Evolutionary conservation across 1,140 invertebrate genomes (phyloP), one percentile per base, ranked within the genome.

Genomic region (Atopsyche davidsoni): DNA sequence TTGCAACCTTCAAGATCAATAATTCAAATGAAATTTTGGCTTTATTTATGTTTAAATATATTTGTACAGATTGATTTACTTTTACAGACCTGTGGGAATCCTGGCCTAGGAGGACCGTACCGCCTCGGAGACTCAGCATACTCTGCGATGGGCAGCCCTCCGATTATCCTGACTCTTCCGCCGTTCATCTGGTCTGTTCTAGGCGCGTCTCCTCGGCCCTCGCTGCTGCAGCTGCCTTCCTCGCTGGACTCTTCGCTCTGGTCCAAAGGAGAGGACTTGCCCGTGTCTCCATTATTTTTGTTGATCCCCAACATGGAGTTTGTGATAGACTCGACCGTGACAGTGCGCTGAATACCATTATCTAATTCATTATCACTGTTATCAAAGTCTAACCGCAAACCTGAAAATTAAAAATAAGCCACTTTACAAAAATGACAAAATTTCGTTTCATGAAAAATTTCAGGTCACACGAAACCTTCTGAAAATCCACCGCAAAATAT

Each of bases 41-140:
- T n/a, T n/a, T n/a, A n/a, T n/a, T n/a, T n/a, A n/a, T n/a, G n/a
- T n/a, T n/a, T n/a, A n/a, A n/a, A n/a, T n/a, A n/a, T n/a, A n/a
- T n/a, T n/a, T n/a, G n/a, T n/a, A n/a, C n/a, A n/a, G n/a, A n/a
- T n/a, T n/a, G n/a, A n/a, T n/a, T n/a, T n/a, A n/a, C n/a, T n/a
- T n/a, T n/a, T n/a, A n/a, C n/a, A n/a, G n/a, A 78, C 76, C 69
- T 77, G 74, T 50, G 76, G 72, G 58, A 74, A 74, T 21, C 72
- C 72, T 18, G 72, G 72, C 46, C 72, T 61, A 9, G 72, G 70
- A 21, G 72, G 73, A 2, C 89, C 90, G 65, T 93, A 94, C 54
- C 91, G 78, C 55, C 89, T 76, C 2, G 91, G 92, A 25, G 90
- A 93, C 16, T 89, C 90, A 55, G 92, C 90, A 67, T 95, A 95